Evolutionary conservation across 92 coral and sea anemone species (phyloP).

Genomic region (Anthopleura xanthogrammica): DNA sequence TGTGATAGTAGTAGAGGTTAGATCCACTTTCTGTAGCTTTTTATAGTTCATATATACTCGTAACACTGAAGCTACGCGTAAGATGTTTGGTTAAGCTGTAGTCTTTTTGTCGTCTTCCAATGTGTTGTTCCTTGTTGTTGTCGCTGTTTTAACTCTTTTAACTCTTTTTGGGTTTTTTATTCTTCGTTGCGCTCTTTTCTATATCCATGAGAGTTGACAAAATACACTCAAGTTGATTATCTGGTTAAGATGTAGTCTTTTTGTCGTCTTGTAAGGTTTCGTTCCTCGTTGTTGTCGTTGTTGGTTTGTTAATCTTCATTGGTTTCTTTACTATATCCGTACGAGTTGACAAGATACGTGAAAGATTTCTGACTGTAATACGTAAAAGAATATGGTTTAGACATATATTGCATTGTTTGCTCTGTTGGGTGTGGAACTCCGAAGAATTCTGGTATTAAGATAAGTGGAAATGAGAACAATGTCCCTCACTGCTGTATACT

Average conservation of each 20-base stretch:
- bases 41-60: no score
- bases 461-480: no score
- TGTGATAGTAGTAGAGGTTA: no score
- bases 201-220: no score
- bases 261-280: background rate
- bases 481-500: no score
- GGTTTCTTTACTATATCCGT: background rate
- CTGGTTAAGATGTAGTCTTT: background rate
- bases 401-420: background rate
- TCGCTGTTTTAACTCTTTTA: no score
- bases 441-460: background rate
- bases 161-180: background rate
- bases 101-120: no score
- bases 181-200: background rate
- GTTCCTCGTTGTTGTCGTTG: background rate
- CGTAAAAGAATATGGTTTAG: background rate
- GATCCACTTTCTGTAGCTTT: no score
- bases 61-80: no score
- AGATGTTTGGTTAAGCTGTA: no score
- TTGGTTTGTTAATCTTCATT: background rate
- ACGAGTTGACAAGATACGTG: slow-evolving; percentile 27
- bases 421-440: background rate
- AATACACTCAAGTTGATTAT: no score
- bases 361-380: slow-evolving; percentile 11
- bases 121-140: no score